Base-by-base conservation (phyloP, 2,888 invertebrate species). In the Drosophila nigricruria region DNA sequence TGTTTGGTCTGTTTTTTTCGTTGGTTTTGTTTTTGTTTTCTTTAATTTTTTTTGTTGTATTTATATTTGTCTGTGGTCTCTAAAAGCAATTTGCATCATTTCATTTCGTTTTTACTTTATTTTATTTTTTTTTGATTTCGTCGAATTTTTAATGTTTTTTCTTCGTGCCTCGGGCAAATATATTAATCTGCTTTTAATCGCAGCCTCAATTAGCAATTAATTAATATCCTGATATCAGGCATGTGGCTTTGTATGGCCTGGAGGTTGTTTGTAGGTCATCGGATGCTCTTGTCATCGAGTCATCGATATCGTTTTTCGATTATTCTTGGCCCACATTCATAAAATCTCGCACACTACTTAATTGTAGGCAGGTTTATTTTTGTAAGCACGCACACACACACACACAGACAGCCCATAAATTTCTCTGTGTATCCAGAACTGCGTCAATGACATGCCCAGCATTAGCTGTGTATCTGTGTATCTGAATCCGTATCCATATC, bases 181-280 rank as follows among this genome's bases (percentile, higher is more conserved):
- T 50, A 64, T 73, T 81, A 83, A 86, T 83, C 62, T 49, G 45
- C 45, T 81, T 81, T 83, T 83, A 86, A 83, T 86, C 67, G 23
- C 62, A 68, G 34, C 49, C 43, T 27, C 68, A 69, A 70, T 73
- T 77, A 64, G 62, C 52, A 57, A 61, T 47, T 27, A 32, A 57
- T 66, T 56, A 64, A 73, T 77, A 79, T 82, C 82, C 82, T 82
- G 67, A 53, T 54, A 42, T 62, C 45, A 18, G 23, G 30, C 6
- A 36, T 30, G 43, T 61, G 53, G 14, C 20, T 10, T 2, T 36
- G 8, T 2, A 4, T 52, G n/a, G 25, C 45, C n/a, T 56, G 67
- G 81, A 84, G 89, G 89, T 88, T 81, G 54, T 45, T 81, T 86
- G 76, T 86, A 84, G 84, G 84, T 84, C 87, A 75, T 49, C 86